phyloP scores from a whole-genome alignment of 2,113 vertebrate species.

The Chrysemys picta region DNA sequence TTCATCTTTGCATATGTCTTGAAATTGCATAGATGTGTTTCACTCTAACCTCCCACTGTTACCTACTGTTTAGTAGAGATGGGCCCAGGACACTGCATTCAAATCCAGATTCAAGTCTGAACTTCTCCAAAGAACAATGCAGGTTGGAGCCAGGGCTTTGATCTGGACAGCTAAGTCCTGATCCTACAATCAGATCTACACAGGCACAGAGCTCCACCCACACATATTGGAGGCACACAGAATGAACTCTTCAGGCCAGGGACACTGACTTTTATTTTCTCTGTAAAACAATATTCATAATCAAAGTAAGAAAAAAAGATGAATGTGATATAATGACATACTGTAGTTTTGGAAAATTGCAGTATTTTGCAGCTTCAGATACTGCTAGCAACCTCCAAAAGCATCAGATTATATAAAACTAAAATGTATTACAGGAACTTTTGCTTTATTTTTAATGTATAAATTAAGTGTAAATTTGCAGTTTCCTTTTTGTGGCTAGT shows the following conservation, averaged over 20 bases:
- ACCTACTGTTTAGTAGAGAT: background rate
- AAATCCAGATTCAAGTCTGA: background rate
- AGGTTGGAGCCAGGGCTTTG: background rate
- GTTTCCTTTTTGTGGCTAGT: constrained; percentile 64
- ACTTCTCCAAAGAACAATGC: background rate
- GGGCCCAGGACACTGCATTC: fast-evolving
- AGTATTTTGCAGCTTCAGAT: background rate
- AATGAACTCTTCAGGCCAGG: background rate
- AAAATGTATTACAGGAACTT: background rate
- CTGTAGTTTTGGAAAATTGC: fast-evolving
- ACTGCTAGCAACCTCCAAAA: background rate
- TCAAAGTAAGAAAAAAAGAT: background rate
- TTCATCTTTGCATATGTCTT: fast-evolving
- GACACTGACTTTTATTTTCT: fast-evolving
- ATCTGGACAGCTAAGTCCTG: background rate
- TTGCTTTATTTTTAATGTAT: constrained; percentile 31
- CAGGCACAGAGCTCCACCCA: fast-evolving
- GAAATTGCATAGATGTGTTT: background rate
- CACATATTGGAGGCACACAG: fast-evolving
- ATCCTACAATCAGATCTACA: background rate
- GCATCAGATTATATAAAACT: fast-evolving
- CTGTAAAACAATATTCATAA: fast-evolving
- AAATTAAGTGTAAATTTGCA: constrained; percentile 65
- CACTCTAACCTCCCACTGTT: fast-evolving
- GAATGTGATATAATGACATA: fast-evolving